Evolutionary conservation across 2,888 invertebrate species (phyloP), one percentile per base, ranked within the genome.

Genomic region (Leptinotarsa rubiginosa): DNA sequence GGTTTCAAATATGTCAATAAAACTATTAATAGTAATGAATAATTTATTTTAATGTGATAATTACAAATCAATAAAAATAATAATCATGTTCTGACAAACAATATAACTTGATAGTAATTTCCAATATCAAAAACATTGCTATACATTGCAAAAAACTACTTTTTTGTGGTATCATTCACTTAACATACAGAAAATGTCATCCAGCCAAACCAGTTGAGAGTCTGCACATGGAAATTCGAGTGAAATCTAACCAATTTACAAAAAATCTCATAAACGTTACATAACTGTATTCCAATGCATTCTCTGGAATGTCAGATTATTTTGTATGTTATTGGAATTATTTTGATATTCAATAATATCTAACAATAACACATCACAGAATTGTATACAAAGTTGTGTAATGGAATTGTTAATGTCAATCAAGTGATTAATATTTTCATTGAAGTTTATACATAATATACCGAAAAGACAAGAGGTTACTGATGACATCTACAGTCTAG

Each of bases 201-300:
- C 56, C 56, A 59, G 56, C 56, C 56, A 59, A 59, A 59, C 56
- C 56, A 59, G 56, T 59, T 59, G 56, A 59, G 20, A 59, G 56
- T 22, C 52, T 52, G 52, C 52, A 22, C 56, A 10, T 22, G 15
- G 7, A 59, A 59, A 59, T 22, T 22, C 56, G 12, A 59, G 56
- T 22, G 22, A 22, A 22, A 22, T 22, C 56, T 59, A 59, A 22
- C 56, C 4, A 59, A 20, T 22, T 59, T 15, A 25, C 25, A 25
- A 25, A 25, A 25, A 25, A 25, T 25, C 25, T 25, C 25, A 25
- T 25, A 25, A 25, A 25, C 25, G 25, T 25, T 25, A 25, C 25
- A 25, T 25, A 25, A 25, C 25, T 25, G 22, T 59, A 22, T 59
- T 59, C 56, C 56, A 25, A 59, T 59, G 56, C 22, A 59, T 59